phyloP scores from a whole-genome alignment of 1,140 invertebrate species.

The Drosophila sproati region DNA sequence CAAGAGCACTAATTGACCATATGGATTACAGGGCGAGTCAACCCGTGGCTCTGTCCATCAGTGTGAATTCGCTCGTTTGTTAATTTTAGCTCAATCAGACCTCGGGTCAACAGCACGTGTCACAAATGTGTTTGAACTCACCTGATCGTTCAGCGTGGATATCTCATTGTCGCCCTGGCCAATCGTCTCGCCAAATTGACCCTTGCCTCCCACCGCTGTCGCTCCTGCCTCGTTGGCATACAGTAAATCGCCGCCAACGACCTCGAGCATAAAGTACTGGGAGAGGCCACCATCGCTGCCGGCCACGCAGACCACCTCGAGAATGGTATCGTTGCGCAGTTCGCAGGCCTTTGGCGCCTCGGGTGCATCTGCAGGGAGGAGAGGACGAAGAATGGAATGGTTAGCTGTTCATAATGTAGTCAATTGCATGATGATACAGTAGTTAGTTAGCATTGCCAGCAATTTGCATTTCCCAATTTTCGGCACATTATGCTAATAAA shows the following conservation, averaged over 20 bases:
- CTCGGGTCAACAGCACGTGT: slow-evolving; percentile 23
- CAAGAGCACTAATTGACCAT: slow-evolving; percentile 79
- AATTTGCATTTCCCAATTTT: slow-evolving; percentile 50
- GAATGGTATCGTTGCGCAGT: slow-evolving; percentile 87
- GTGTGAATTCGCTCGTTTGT: slow-evolving; percentile 24
- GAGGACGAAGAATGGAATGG: slow-evolving; percentile 6
- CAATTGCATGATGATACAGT: slow-evolving; percentile 16
- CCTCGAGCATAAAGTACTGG: slow-evolving; percentile 93
- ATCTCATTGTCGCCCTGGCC: slow-evolving; percentile 86
- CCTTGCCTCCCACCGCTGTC: slow-evolving; percentile 36
- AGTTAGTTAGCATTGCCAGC: not conserved
- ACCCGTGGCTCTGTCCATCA: slow-evolving; percentile 9
- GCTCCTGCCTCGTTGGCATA: slow-evolving; percentile 70
- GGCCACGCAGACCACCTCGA: slow-evolving; percentile 91
- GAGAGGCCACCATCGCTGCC: slow-evolving; percentile 92
- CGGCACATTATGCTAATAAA: slow-evolving; percentile 55
- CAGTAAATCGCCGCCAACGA: slow-evolving; percentile 88
- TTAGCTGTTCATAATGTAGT: slow-evolving; percentile 49
- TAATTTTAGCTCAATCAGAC: slow-evolving; percentile 68
- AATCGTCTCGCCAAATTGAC: slow-evolving; percentile 78
- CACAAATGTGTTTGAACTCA: slow-evolving; percentile 52
- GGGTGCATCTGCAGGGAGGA: slow-evolving; percentile 86
- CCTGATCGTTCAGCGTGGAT: slow-evolving; percentile 87
- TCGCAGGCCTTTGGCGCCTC: slow-evolving; percentile 89
- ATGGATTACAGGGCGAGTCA: slow-evolving; percentile 67